phyloP scores from a whole-genome alignment of 2,113 vertebrate genomes.

The Entosphenus tridentatus region DNA sequence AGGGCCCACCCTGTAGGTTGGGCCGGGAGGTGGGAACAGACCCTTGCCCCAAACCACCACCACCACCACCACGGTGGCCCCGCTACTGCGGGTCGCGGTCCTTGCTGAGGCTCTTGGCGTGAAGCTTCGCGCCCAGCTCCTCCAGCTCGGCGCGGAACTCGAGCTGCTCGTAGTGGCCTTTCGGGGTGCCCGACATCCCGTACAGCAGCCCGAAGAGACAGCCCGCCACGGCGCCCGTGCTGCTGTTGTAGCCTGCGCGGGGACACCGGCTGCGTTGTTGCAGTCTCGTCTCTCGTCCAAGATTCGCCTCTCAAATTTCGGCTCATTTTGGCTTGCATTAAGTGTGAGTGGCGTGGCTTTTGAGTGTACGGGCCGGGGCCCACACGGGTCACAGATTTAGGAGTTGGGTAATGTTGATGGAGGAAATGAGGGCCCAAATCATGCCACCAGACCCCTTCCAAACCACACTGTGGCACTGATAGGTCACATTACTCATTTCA shows the following conservation, averaged over 20 bases:
- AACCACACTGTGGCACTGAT: too few species aligned
- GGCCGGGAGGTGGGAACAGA: background rate
- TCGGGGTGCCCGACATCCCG: conserved; percentile 37
- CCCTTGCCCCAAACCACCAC: background rate
- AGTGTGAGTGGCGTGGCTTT: background rate
- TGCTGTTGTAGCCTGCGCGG: conserved; percentile 47
- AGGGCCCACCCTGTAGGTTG: background rate
- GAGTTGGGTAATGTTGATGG: too few species aligned
- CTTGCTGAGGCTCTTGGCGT: conserved; percentile 32
- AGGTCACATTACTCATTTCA: too few species aligned
- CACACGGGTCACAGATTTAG: background rate
- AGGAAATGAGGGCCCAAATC: too few species aligned
- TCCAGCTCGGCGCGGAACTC: conserved; percentile 45
- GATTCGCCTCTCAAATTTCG: background rate
- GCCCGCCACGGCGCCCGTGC: conserved; percentile 61
- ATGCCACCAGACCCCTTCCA: too few species aligned
- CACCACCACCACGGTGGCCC: conserved; percentile 17
- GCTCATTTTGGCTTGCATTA: too few species aligned
- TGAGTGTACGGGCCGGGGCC: background rate
- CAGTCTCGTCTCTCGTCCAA: background rate
- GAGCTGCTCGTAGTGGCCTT: conserved; percentile 42
- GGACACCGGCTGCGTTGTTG: conserved; percentile 11
- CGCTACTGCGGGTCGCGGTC: conserved; percentile 24
- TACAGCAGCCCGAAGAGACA: conserved; percentile 66
- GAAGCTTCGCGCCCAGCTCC: conserved; percentile 41